Percentiles rank a stretch among this genome's conserved stretches.
phyloP scores from a whole-genome alignment of 2,888 invertebrate species.

The Hedya salicella region DNA sequence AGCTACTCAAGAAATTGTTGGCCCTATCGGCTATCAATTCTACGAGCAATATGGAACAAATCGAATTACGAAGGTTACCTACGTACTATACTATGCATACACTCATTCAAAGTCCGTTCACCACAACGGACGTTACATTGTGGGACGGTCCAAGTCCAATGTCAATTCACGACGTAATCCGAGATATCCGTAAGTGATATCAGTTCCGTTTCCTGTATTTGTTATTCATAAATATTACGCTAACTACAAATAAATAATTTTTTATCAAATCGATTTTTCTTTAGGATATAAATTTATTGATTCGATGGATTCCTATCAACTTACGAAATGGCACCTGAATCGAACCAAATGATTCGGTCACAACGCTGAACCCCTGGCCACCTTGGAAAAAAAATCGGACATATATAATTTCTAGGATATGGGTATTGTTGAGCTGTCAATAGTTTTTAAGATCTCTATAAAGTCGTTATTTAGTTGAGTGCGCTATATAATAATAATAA shows the following conservation, averaged over 20 bases:
- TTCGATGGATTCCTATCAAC: too few relatives aligned
- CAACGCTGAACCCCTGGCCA: too few relatives aligned
- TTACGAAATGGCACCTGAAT: too few relatives aligned
- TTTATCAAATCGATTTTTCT: too few relatives aligned
- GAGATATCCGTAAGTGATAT: constrained; percentile 14
- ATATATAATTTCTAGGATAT: too few relatives aligned
- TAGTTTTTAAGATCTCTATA: neutral
- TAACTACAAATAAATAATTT: too few relatives aligned
- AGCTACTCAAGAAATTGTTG: too few relatives aligned
- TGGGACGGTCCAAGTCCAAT: constrained; percentile 5
- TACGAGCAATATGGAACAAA: neutral
- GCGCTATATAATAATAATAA: neutral
- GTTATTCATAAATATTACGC: neutral
- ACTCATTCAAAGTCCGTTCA: too few relatives aligned
- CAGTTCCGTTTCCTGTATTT: constrained; percentile 23
- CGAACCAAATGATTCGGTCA: too few relatives aligned
- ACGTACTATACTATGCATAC: constrained; percentile 18
- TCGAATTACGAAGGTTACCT: neutral
- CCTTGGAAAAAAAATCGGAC: too few relatives aligned
- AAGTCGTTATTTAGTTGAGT: neutral
- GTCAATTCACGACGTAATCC: neutral
- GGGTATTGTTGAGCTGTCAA: neutral
- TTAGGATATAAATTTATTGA: too few relatives aligned
- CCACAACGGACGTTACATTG: neutral
- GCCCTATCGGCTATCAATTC: too few relatives aligned